These are phyloP conservation scores for Cynaeus angustus DNA, from an alignment of 2,888 invertebrate species.

Conservation along the genomic window DNA sequence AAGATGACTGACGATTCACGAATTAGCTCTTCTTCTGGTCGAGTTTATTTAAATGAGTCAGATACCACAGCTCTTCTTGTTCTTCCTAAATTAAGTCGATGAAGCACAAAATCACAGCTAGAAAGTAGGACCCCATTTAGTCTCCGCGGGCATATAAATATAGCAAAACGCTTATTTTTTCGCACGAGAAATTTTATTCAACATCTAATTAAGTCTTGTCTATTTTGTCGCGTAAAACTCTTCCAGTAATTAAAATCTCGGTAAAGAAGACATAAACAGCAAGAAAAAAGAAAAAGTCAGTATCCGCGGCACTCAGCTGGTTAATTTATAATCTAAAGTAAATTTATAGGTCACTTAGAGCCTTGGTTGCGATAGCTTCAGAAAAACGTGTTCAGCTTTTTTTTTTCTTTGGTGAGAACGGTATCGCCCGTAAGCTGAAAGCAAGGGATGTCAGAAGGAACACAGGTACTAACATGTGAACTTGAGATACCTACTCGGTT, in stretches of 20 bases:
- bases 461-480: constrained; percentile 65
- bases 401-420: constrained; percentile 53
- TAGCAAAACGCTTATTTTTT: no score
- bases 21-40: constrained; percentile 31
- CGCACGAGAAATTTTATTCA: no score
- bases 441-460: constrained; percentile 59
- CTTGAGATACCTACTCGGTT: constrained; percentile 63
- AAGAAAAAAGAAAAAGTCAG: constrained; percentile 52
- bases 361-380: constrained; percentile 62
- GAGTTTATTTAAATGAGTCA: constrained; percentile 16
- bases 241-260: constrained; percentile 30
- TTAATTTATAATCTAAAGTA: constrained; percentile 65
- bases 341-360: constrained; percentile 67
- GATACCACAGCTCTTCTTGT: not conserved
- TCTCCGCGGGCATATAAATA: no score
- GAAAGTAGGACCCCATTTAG: constrained; percentile 11
- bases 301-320: constrained; percentile 59
- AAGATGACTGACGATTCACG: constrained; percentile 30
- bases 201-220: no score
- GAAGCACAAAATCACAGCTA: not conserved
- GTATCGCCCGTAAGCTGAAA: constrained; percentile 57
- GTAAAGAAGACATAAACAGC: constrained; percentile 43
- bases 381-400: constrained; percentile 63
- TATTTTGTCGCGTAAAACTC: not conserved
- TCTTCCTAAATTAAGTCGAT: not conserved